These are phyloP conservation scores for Watsonalla binaria DNA, from an alignment of 2,888 invertebrate genomes.

Conservation along the genomic window DNA sequence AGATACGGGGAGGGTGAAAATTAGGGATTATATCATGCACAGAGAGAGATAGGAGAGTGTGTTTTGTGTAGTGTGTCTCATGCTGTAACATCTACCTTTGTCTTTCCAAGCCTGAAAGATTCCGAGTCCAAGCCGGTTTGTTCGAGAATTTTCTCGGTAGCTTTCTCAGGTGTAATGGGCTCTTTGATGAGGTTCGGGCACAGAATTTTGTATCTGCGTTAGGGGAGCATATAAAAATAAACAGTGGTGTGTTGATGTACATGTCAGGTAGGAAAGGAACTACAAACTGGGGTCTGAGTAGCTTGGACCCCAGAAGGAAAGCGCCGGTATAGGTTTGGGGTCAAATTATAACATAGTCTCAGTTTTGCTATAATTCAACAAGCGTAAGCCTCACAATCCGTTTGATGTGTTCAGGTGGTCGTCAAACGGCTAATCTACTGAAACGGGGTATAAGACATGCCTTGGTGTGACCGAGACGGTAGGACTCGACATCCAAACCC, in stretches of 20 bases:
- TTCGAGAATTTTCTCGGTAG: conserved; percentile 90
- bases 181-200: conserved; percentile 93
- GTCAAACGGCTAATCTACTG: conserved; percentile 57
- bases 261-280: conserved; percentile 34
- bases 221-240: conserved; percentile 58
- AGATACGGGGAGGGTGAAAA: conserved; percentile 22
- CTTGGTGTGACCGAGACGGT: conserved; percentile 99
- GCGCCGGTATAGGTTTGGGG: conserved; percentile 36
- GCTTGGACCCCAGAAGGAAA: conserved; percentile 53
- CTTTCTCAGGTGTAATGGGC: conserved; percentile 85
- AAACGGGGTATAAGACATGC: conserved; percentile 82
- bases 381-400: conserved; percentile 51
- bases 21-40: conserved; percentile 30
- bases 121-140: conserved; percentile 92
- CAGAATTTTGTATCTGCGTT: conserved; percentile 99
- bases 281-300: conserved; percentile 58
- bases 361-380: conserved; percentile 49
- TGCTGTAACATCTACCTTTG: conserved; percentile 87
- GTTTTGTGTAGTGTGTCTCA: conserved; percentile 36
- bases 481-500: conserved; percentile 93
- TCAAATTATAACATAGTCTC: conserved; percentile 57
- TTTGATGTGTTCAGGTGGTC: conserved; percentile 29
- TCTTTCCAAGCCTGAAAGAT: conserved; percentile 96
- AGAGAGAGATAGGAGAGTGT: conserved; percentile 32
- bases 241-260: conserved; percentile 46